A percentile compares a stretch with the other conserved stretches of the same genome.
Conservation (phyloP, 1,140 invertebrate genomes). For the Thaumatotibia leucotreta region DNA sequence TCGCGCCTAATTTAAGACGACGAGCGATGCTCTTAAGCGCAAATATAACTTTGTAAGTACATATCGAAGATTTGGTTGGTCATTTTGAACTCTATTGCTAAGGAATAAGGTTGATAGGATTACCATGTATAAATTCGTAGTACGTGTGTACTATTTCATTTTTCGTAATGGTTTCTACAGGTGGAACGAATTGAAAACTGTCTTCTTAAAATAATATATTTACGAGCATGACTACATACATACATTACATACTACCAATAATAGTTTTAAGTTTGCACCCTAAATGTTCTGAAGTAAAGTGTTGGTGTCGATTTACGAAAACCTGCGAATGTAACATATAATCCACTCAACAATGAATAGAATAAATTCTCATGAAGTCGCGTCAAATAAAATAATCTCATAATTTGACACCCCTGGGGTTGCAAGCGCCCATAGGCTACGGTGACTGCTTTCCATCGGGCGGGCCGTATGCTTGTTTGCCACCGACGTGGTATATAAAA, state of each 20-base stretch:
- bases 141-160: neutral
- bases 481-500: too few species aligned
- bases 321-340: too few species aligned
- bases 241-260: neutral
- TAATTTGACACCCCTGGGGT: too few species aligned
- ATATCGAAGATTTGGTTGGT: neutral
- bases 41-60: neutral
- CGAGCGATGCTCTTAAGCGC: neutral
- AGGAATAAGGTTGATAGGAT: neutral
- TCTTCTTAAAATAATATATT: neutral
- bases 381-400: too few species aligned
- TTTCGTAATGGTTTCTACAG: neutral
- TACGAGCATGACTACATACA: neutral
- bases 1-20: neutral
- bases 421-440: too few species aligned
- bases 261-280: too few species aligned
- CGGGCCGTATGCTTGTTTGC: too few species aligned
- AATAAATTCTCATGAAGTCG: too few species aligned
- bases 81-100: neutral
- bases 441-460: too few species aligned
- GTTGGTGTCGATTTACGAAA: too few species aligned
- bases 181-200: neutral
- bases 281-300: too few species aligned
- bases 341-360: too few species aligned
- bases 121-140: neutral